phyloP scores from a whole-genome alignment of 2,888 invertebrate species.

The Nomada ferruginata region DNA sequence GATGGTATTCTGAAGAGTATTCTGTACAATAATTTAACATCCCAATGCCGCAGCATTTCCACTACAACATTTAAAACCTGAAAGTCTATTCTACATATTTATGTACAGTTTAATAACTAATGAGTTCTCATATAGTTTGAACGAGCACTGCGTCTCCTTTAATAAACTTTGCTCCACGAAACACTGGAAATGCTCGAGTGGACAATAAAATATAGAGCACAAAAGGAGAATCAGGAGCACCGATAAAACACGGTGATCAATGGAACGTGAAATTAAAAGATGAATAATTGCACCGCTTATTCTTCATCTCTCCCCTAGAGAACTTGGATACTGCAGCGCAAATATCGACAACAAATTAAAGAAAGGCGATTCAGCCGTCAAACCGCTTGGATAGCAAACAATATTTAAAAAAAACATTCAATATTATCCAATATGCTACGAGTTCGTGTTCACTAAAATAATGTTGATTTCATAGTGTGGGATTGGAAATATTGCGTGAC shows the following conservation, averaged over 20 bases:
- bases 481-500: too few relatives aligned
- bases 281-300: slow-evolving; percentile 5
- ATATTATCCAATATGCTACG: too few relatives aligned
- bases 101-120: background rate
- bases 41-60: too few relatives aligned
- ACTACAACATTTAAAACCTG: too few relatives aligned
- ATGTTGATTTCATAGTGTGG: too few relatives aligned
- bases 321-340: background rate
- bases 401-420: too few relatives aligned
- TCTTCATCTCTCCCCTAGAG: too few relatives aligned
- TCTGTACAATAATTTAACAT: too few relatives aligned
- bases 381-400: too few relatives aligned
- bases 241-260: background rate
- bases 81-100: background rate
- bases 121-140: background rate
- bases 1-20: too few relatives aligned
- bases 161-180: background rate
- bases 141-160: background rate
- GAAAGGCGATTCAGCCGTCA: background rate
- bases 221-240: background rate
- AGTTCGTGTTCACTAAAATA: too few relatives aligned
- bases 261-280: slow-evolving; percentile 15
- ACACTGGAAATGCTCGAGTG: background rate
- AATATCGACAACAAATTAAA: slow-evolving; percentile 1
- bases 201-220: background rate